Conservation (phyloP, 2,888 invertebrate genomes). For the Rotaria magnacalcarata region DNA sequence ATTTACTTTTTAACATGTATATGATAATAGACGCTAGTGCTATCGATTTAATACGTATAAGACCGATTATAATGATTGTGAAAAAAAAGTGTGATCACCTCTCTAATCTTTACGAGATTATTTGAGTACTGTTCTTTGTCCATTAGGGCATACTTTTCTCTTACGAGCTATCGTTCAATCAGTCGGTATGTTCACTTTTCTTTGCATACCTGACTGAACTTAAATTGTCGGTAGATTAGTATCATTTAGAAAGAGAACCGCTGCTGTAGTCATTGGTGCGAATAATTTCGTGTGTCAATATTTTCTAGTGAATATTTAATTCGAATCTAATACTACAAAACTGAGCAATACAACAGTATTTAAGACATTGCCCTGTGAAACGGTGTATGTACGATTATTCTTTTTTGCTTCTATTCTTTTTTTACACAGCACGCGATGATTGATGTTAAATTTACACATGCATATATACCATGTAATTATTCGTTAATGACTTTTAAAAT, state of each 20-base stretch:
- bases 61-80: background rate
- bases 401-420: background rate
- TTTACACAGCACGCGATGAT: background rate
- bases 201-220: conserved; percentile 5
- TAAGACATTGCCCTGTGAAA: background rate
- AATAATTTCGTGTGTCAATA: background rate
- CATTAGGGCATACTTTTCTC: background rate
- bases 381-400: background rate
- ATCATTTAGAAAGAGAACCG: background rate
- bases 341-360: background rate
- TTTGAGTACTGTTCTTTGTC: background rate
- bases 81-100: background rate
- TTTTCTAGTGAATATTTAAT: background rate
- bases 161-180: background rate
- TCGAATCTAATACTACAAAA: background rate
- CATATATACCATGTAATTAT: background rate
- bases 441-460: background rate
- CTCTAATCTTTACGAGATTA: background rate
- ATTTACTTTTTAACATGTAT: background rate
- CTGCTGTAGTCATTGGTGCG: background rate
- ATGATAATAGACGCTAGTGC: background rate
- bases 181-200: background rate
- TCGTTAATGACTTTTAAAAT: background rate
- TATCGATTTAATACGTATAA: background rate
- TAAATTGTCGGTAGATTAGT: background rate